These are phyloP conservation scores for Mionectes macconnelli DNA, from an alignment of 2,113 vertebrate genomes.

Conservation along the genomic window DNA sequence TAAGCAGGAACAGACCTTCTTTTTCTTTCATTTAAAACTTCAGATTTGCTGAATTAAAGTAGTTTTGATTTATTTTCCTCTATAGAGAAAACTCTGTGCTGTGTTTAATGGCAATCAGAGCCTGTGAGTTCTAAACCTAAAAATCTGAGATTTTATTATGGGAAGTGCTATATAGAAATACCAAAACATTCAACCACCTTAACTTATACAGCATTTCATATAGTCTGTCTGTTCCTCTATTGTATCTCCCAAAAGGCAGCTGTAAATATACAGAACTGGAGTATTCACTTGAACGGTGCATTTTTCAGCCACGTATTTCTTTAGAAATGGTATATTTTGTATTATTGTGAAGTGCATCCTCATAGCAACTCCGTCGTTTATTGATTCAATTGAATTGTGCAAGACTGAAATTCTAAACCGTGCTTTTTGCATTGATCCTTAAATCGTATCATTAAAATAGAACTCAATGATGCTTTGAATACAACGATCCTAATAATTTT, in stretches of 20 bases:
- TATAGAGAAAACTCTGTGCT: not conserved
- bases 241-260: not conserved
- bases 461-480: not conserved
- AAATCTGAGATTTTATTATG: not conserved
- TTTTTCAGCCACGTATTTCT: slow-evolving; percentile 11
- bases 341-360: slow-evolving; percentile 13
- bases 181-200: not conserved
- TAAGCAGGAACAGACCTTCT: not conserved
- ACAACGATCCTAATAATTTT: slow-evolving; percentile 5
- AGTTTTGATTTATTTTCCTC: not conserved
- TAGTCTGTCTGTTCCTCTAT: not conserved
- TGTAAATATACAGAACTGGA: not conserved
- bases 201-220: not conserved
- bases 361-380: slow-evolving; percentile 30
- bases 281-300: not conserved
- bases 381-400: slow-evolving; percentile 61
- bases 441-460: slow-evolving; percentile 43
- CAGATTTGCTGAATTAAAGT: not conserved
- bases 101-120: not conserved
- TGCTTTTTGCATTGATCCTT: slow-evolving; percentile 60
- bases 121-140: not conserved
- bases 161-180: not conserved
- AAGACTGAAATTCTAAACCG: slow-evolving; percentile 53
- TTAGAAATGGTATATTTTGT: slow-evolving; percentile 32
- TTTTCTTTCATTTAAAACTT: not conserved